Base-by-base conservation (phyloP, 2,113 vertebrate species). In the Antennarius striatus region DNA sequence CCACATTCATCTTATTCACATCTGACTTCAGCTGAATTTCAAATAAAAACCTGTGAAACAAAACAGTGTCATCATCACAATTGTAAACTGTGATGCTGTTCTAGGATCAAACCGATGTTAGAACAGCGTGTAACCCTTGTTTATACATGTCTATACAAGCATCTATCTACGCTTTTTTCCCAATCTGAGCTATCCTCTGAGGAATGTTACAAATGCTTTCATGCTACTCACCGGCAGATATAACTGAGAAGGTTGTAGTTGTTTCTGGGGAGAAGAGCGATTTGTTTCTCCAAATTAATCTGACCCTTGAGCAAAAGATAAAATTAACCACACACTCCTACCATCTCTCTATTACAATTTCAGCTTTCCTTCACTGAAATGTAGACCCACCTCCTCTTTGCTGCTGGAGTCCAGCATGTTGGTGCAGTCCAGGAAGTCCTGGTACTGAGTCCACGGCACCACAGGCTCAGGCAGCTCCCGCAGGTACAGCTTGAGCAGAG, bases 181-280 rank as follows among this genome's bases (percentile, higher is more conserved):
- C 2, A 7, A 5, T 36, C 46, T 30, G 4, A 13, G 47, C 0
- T 3, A 1, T 36, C 30, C 6, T 15, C 13, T 51, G 5, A 12
- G 49, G 4, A 51, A 16, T 48, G 10, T 52, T 73, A 63, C 52
- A 47, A 36, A 63, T 48, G 43, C 47, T 39, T 56, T 0, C 4
- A 36, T 1, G 22, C 36, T 13, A 68, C 83, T 86, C 88, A 98
- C 97, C 97, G 93, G 92, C 97, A 98, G 67, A 95, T 88, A 48
- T 98, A 99, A 85, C 96, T 95, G 63, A 99, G 94, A 7, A 99
- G 96, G 85, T 94, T 98, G 83, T 98, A 98, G 90, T 96, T 98
- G 47, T 91, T 86, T 74, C 79, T 92, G 52, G 98, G 96, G 15
- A 99, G 93, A 42, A 92, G 89, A 15, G 93, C 79, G 9, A 99